Base-by-base conservation (phyloP, 2,113 vertebrate species). In the Eclectus roratus region DNA sequence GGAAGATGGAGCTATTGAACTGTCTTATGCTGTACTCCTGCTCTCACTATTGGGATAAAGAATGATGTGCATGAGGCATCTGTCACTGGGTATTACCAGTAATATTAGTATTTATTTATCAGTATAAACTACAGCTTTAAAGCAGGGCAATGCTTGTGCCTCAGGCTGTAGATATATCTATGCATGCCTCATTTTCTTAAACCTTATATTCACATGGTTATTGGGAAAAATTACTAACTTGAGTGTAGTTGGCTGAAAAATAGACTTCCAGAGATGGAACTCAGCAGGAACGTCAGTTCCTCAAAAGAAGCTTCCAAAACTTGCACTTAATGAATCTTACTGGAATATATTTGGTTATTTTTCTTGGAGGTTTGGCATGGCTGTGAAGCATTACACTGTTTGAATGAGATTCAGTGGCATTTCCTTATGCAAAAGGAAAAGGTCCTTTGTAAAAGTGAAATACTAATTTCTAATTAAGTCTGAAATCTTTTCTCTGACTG, bases 281-380 rank as follows among this genome's bases (percentile, higher is more conserved):
- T 74, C 69, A 46, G 28, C 69, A 73, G 87, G 73, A 89, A 2
- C 68, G 84, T 71, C 49, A 19, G 27, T 72, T 85, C 70, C 70
- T 95, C 78, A 89, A 79, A 93, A 72, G 90, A 85, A 56, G 47
- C 44, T 64, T 94, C 90, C 85, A 93, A 56, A 88, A 61, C 52
- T 94, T 94, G 52, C 93, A 85, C 92, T 55, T 93, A 29, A 93
- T 89, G 81, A 88, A 72, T 94, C 85, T 94, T 35, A 35, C 29
- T 65, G 61, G 66, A 37, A 27, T 82, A 11, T 11, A 80, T 81
- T 65, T 76, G 63, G 74, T 76, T 94, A 7, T 95, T 93, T 93
- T 76, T 80, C 88, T 82, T 94, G 93, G 90, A 89, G 85, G 66
- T 19, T 19, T 43, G 47, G 44, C 52, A 44, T 17, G 43, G 66